phyloP scores from a whole-genome alignment of 2,888 invertebrate species.

The Altica lythri region DNA sequence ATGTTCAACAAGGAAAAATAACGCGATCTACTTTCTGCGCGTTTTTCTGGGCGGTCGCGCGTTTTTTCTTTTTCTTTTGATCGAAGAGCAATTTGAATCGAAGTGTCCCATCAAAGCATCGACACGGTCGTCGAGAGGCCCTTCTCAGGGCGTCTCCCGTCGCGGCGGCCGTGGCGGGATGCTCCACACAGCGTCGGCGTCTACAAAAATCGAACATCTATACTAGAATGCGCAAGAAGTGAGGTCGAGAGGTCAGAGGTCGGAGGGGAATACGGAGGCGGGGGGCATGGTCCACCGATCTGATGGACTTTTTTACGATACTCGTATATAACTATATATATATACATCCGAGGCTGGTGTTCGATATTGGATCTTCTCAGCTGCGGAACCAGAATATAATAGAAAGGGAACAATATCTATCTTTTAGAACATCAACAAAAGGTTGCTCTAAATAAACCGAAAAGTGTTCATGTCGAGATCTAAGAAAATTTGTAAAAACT shows the following conservation, averaged over 20 bases:
- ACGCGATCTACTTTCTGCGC: not conserved
- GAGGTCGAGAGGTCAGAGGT: constrained; percentile 44
- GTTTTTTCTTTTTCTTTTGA: not conserved
- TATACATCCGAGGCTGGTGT: constrained; percentile 43
- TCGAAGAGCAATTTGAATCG: constrained; percentile 4
- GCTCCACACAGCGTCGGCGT: constrained; percentile 52
- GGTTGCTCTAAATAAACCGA: no score
- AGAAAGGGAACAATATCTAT: no score
- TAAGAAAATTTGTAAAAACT: no score
- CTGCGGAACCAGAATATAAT: no score
- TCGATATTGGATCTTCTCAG: constrained; percentile 51
- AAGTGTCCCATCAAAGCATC: constrained; percentile 18
- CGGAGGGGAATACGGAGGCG: constrained; percentile 36
- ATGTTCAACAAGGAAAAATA: not conserved
- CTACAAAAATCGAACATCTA: constrained; percentile 58
- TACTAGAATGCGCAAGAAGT: constrained; percentile 55
- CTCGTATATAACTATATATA: constrained; percentile 37
- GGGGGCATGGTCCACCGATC: constrained; percentile 43
- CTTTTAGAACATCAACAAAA: no score
- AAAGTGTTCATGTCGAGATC: no score
- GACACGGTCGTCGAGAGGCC: constrained; percentile 31
- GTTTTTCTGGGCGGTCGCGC: not conserved
- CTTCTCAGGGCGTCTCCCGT: constrained; percentile 36
- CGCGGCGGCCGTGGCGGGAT: constrained; percentile 24
- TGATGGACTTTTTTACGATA: constrained; percentile 56